A percentile compares a stretch with the other conserved stretches of the same genome.
These are phyloP conservation scores for Glyphotaelius pellucidus DNA, from an alignment of 2,888 invertebrate genomes.

Conservation along the genomic window DNA sequence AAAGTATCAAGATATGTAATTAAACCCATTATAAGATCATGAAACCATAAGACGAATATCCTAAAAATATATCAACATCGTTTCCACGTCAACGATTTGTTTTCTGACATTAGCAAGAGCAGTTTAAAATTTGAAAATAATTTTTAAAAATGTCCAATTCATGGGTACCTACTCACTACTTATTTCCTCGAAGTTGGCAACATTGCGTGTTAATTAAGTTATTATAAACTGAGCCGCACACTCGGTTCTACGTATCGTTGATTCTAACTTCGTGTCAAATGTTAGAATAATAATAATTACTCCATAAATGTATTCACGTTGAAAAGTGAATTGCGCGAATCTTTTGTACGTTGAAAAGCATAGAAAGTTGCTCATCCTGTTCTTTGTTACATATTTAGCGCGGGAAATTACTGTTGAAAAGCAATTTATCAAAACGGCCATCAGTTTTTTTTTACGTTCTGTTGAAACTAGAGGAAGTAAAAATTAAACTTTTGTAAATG, in stretches of 20 bases:
- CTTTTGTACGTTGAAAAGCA: conserved; percentile 2
- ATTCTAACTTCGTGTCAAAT: background rate
- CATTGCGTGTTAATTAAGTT: conserved; percentile 2
- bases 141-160: background rate
- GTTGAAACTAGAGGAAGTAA: background rate
- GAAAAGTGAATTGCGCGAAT: background rate
- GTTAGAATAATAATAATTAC: conserved; percentile 2
- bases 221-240: background rate
- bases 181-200: background rate
- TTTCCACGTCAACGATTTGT: too few species aligned
- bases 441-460: background rate
- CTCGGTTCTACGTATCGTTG: background rate
- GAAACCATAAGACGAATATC: too few species aligned
- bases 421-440: background rate
- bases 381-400: background rate
- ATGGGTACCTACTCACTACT: background rate
- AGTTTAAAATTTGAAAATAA: background rate
- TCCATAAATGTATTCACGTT: background rate
- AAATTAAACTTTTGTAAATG: background rate
- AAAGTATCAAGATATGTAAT: too few species aligned
- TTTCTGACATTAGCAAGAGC: too few species aligned
- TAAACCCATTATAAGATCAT: too few species aligned
- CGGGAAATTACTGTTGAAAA: background rate
- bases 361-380: background rate
- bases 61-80: too few species aligned